phyloP scores from a whole-genome alignment of 92 coral and sea anemone genomes.

The Pocillopora meandrina region DNA sequence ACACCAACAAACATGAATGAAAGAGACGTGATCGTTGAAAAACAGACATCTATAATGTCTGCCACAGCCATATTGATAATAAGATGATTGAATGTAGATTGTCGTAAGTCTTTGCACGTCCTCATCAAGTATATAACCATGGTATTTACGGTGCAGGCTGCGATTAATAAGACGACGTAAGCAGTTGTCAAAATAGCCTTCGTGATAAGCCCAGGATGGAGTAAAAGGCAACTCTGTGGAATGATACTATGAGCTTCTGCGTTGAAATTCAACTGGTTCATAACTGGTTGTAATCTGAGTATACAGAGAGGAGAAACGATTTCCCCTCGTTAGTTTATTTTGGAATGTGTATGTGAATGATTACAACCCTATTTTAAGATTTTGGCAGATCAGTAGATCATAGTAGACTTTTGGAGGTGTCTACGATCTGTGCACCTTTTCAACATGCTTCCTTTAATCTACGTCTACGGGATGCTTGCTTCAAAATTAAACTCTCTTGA shows the following conservation, averaged over 20 bases:
- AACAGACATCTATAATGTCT: not conserved
- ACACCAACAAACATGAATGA: not conserved
- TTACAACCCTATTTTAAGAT: no score
- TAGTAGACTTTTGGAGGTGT: no score
- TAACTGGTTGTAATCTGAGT: not conserved
- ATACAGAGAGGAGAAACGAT: not conserved
- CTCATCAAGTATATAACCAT: conserved; percentile 27
- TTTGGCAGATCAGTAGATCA: no score
- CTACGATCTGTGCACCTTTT: no score
- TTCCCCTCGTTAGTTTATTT: not conserved
- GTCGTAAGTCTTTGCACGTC: not conserved
- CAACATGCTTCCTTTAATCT: no score
- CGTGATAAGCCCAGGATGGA: not conserved
- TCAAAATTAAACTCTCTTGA: no score
- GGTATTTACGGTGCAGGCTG: conserved; percentile 30
- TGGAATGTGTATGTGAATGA: no score
- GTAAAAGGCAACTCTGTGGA: not conserved
- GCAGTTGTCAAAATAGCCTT: not conserved
- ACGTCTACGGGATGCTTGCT: no score
- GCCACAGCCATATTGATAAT: conserved; percentile 10
- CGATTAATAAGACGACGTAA: conserved; percentile 25
- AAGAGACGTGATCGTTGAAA: not conserved
- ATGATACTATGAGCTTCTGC: not conserved
- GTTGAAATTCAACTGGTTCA: not conserved
- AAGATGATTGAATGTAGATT: conserved; percentile 4